Conservation (phyloP, 2,888 invertebrate species). For the Nomada fucata region DNA sequence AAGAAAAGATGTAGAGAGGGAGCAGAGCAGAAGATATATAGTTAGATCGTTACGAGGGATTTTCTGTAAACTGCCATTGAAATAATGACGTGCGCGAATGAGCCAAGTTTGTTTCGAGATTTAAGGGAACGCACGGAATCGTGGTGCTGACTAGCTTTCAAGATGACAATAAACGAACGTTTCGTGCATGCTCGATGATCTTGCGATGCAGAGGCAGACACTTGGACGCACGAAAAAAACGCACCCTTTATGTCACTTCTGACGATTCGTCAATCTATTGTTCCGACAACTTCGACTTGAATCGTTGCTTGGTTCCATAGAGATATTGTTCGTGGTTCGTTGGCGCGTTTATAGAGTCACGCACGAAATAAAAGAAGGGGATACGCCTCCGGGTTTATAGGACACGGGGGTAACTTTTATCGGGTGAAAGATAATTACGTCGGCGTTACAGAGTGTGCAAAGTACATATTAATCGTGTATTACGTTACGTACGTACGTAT, state of each 20-base stretch:
- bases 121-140: constrained; percentile 16
- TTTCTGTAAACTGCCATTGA: constrained; percentile 63
- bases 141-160: constrained; percentile 79
- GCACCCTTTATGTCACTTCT: not conserved
- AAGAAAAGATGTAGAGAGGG: not conserved
- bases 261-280: not conserved
- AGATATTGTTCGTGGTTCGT: not conserved
- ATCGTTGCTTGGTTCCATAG: constrained; percentile 4
- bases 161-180: constrained; percentile 82
- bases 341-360: not conserved
- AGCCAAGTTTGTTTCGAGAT: constrained; percentile 5
- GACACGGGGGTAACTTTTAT: constrained; percentile 2
- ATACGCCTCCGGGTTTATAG: constrained; percentile 6
- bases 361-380: not conserved
- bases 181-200: constrained; percentile 62
- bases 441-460: constrained; percentile 2
- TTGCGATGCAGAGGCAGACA: constrained; percentile 25
- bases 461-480: constrained; percentile 31
- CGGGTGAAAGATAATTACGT: not conserved
- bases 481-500: constrained; percentile 11
- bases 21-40: not conserved
- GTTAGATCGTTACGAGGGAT: constrained; percentile 69
- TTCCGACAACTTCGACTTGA: constrained; percentile 2
- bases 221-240: constrained; percentile 41
- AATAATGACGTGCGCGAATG: constrained; percentile 3